Evolutionary conservation across 2,113 vertebrate species (phyloP).

Genomic region (Siniperca knerii): DNA sequence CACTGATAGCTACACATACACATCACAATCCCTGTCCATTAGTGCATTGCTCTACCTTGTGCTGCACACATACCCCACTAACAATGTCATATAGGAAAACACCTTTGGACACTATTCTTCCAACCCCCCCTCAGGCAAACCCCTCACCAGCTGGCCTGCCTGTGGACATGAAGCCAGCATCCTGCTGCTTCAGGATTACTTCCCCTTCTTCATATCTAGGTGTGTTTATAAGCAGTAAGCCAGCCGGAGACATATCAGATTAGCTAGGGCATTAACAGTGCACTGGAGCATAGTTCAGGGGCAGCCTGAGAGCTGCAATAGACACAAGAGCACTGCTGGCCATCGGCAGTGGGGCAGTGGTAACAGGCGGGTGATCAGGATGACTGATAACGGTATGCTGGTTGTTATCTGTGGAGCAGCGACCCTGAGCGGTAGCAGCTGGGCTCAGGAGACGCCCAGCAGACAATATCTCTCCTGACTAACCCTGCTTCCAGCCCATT

Average conservation of each 20-base stretch:
- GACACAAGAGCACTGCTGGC: constrained; percentile 29
- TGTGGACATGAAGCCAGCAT: constrained; percentile 29
- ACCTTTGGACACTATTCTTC: constrained; percentile 50
- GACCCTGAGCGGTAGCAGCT: constrained; percentile 58
- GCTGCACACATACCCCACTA: constrained; percentile 15
- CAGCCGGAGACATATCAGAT: constrained; percentile 72
- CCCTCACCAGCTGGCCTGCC: constrained; percentile 31
- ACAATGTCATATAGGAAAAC: constrained; percentile 46
- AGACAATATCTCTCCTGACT: constrained; percentile 26
- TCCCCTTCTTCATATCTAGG: constrained; percentile 58
- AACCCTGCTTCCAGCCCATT: constrained; percentile 15
- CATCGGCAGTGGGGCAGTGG: constrained; percentile 31
- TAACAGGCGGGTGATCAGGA: constrained; percentile 45
- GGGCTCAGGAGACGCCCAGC: constrained; percentile 29
- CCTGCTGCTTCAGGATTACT: constrained; percentile 54
- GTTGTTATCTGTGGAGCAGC: constrained; percentile 62
- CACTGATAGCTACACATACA: constrained; percentile 29
- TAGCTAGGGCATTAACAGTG: constrained; percentile 67
- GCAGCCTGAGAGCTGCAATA: constrained; percentile 52
- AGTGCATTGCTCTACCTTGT: constrained; percentile 27
- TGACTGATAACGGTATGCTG: constrained; percentile 57
- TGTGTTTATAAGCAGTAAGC: constrained; percentile 72
- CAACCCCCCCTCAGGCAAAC: constrained; percentile 5
- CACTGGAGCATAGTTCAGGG: constrained; percentile 62
- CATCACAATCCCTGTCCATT: constrained; percentile 41